A percentile compares a stretch with the other conserved stretches of the same genome.
Evolutionary conservation across 2,113 vertebrate genomes (phyloP).

Genomic region (Dendrocopos noguchii): DNA sequence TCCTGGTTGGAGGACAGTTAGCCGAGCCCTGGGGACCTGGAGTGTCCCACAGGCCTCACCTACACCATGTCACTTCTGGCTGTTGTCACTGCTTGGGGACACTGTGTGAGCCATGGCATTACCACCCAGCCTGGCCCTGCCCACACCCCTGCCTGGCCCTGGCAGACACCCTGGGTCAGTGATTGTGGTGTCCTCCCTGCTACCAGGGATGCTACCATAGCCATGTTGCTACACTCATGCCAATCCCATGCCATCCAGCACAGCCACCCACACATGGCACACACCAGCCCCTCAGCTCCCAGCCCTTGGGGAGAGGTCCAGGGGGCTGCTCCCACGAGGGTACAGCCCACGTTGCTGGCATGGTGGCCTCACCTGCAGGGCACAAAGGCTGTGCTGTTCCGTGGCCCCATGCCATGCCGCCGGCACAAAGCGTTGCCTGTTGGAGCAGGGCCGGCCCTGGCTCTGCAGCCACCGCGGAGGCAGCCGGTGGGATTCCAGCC

Average conservation of each 20-base stretch:
- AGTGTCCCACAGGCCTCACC: not conserved
- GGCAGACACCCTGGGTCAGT: not conserved
- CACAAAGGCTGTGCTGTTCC: conserved; percentile 47
- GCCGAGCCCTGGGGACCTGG: fast-evolving
- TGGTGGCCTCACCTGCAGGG: not conserved
- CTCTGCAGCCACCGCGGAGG: not conserved
- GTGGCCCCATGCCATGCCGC: fast-evolving
- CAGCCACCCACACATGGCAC: not conserved
- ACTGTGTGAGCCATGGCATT: fast-evolving
- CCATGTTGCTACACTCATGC: fast-evolving
- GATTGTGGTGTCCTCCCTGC: fast-evolving
- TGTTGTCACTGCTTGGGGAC: fast-evolving
- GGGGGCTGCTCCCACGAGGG: not conserved
- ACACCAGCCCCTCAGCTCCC: fast-evolving
- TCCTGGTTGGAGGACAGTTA: fast-evolving
- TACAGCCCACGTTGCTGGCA: fast-evolving
- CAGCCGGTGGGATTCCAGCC: not conserved
- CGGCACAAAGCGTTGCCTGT: conserved; percentile 39
- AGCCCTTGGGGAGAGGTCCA: too few species aligned
- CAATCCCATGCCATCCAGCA: fast-evolving
- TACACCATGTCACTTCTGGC: fast-evolving
- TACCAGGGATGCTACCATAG: not conserved
- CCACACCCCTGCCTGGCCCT: not conserved
- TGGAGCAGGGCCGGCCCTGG: not conserved
- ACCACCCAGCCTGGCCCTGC: not conserved